Evolutionary conservation across 1,140 invertebrate species (phyloP), one percentile per base, ranked within the genome.

Genomic region (Magallana ariakensis): DNA sequence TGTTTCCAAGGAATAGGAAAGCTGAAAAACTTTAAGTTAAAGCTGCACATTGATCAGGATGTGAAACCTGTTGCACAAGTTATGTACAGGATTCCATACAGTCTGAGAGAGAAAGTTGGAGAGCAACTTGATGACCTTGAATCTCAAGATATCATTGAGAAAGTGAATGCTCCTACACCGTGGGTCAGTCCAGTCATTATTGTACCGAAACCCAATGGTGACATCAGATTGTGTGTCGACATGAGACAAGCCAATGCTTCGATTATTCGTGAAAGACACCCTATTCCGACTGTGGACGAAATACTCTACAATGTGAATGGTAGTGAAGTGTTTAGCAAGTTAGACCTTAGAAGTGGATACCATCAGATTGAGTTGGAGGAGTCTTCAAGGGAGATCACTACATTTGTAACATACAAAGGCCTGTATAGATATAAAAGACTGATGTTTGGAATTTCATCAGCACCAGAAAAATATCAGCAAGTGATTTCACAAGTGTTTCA

Each of bases 181-280:
- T 94, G 92, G 93, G 89, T 93, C 1, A 91, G 88, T n/a, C 87
- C 91, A 54, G 87, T 93, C 58, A 88, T 91, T 13, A 89, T 91
- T 13, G 83, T 90, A 11, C 92, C 91, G 33, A 93, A 92, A 80
- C 80, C 84, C 22, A 85, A 87, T 33, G 89, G 87, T 16, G 92
- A 91, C 16, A 90, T 94, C 6, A 56, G 91, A 54, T 55, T 94
- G 6, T 93, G 93, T 86, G 86, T 93, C 16, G 92, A 94, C 66
- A 92, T 92, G 89, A 75, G 90, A 80, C 9, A 85, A 85, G 90
- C 90, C 1, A 94, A 94, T 81, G 75, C 83, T 60, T 91, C 92
- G 10, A 89, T 94, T 10, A 56, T 84, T 11, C 57, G 92, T 8
- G 92, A 93, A 85, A 83, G 92, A 80, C 89, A 92, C 82, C 87